Conservation (phyloP, 1,140 invertebrate species). For the Adelges cooleyi region DNA sequence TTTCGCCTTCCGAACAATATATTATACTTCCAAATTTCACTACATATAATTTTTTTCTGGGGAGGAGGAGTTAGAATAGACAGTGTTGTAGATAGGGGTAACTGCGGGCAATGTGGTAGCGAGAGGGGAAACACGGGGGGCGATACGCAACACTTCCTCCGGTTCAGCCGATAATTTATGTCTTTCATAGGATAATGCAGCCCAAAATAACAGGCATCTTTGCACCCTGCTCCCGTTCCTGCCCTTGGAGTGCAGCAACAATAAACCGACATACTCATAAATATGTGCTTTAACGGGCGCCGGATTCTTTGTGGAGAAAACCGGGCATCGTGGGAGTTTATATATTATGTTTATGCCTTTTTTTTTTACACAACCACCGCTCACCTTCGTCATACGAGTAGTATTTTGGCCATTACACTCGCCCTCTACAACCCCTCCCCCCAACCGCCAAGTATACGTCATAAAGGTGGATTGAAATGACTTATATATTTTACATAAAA, state of each 20-base stretch:
- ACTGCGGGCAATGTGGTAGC: not conserved
- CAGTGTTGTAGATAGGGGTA: too few species aligned
- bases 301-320: not conserved
- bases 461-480: not conserved
- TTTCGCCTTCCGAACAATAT: too few species aligned
- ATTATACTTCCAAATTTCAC: too few species aligned
- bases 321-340: slow-evolving; percentile 1
- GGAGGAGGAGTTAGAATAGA: too few species aligned
- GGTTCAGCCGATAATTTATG: not conserved
- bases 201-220: slow-evolving; percentile 13
- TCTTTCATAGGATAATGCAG: slow-evolving; percentile 10
- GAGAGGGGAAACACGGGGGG: not conserved
- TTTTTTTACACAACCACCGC: not conserved
- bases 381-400: not conserved
- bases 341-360: slow-evolving; percentile 10
- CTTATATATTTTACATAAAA: too few species aligned
- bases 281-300: slow-evolving; percentile 7
- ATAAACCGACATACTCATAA: slow-evolving; percentile 12
- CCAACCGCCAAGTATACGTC: not conserved
- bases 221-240: not conserved
- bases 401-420: not conserved
- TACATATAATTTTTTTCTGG: too few species aligned
- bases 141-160: not conserved
- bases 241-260: not conserved
- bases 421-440: not conserved